Base-by-base conservation (phyloP, 2,113 vertebrate genomes). In the Gallinago jamesoni region DNA sequence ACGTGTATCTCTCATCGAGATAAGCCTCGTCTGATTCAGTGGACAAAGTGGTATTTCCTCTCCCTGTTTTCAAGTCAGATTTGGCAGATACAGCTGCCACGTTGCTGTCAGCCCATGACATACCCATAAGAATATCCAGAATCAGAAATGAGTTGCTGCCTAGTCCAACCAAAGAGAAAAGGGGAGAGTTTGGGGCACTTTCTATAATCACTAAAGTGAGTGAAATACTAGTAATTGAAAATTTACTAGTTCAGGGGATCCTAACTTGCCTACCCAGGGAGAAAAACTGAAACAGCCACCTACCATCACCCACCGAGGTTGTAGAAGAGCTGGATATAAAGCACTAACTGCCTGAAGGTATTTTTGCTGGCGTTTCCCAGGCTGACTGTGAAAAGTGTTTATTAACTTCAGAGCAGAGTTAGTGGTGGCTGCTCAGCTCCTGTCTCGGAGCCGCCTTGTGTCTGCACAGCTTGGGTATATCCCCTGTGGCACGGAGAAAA, bases 321-420 rank as follows among this genome's bases (percentile, higher is more conserved):
- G n/a, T 33, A 57, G 70, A 48, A 73, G 67, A 66, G 39, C 24
- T 70, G 47, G 41, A 41, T 43, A 43, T 2, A 86, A 93, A 83
- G 0, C 30, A 50, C 10, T 20, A 55, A 81, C 56, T 72, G 62
- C 23, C 55, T 62, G 79, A n/a, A 92, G 50, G 37, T 74, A 25
- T 77, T 90, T 93, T 82, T 84, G 28, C 47, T 88, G 57, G 13
- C 67, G 16, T 73, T 97, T 92, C 33, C 30, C 60, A 63, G 56
- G 55, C 27, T 84, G 52, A 17, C n/a, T 67, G 10, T 39, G 27
- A 62, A 69, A 85, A 73, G 14, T 5, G 23, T 60, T 90, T 88
- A 56, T 72, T 67, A 77, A 52, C 21, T 74, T 66, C 35, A 33
- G 66, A 63, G n/a, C 7, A 4, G n/a, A 41, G 62, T 24, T 35